Conservation (phyloP, 2,888 invertebrate species). For the Chymomyza procnemis region DNA sequence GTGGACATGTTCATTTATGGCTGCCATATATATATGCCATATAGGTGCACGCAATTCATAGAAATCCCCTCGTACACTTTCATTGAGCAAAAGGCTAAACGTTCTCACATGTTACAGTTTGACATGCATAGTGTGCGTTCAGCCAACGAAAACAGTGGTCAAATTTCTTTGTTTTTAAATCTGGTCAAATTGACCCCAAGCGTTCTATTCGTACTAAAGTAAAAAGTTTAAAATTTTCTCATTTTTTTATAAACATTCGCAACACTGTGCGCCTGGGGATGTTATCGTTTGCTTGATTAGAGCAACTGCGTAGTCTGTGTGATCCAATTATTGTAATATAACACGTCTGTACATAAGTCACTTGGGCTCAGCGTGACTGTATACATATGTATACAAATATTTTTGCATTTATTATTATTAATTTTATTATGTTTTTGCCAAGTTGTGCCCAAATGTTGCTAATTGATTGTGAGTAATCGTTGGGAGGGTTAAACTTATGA, state of each 20-base stretch:
- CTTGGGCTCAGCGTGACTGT: neutral
- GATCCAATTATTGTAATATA: neutral
- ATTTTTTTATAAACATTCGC: too few species aligned
- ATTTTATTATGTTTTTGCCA: neutral
- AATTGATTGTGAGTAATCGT: neutral
- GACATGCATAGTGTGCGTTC: neutral
- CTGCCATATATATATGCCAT: too few species aligned
- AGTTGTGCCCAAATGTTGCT: neutral
- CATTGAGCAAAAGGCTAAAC: too few species aligned
- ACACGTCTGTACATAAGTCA: neutral
- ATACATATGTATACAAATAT: neutral
- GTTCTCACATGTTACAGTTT: neutral
- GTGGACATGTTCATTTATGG: neutral
- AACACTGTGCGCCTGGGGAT: neutral
- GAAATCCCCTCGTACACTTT: neutral
- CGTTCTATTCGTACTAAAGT: too few species aligned
- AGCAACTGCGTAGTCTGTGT: neutral
- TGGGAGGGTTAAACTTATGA: neutral
- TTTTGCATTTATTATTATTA: neutral
- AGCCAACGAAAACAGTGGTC: neutral
- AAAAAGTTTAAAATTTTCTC: too few species aligned
- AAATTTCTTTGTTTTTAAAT: too few species aligned
- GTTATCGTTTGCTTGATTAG: neutral
- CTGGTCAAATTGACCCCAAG: too few species aligned
- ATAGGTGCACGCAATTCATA: neutral